Evolutionary conservation across 2,797 vertebrate species (phyloP).

Genomic region (Salmo trutta): DNA sequence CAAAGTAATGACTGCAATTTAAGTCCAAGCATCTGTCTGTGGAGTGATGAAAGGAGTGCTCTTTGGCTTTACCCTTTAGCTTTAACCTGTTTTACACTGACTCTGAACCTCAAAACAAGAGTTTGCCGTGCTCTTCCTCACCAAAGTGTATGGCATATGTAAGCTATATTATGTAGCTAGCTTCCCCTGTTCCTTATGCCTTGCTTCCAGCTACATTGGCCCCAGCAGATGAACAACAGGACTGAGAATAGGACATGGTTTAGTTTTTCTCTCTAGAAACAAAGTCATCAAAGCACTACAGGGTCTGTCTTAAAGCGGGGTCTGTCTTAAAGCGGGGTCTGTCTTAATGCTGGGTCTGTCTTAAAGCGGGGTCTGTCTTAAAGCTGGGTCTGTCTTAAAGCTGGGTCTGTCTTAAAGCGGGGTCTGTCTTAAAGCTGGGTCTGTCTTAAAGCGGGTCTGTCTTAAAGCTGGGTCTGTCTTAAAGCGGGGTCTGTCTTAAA

Average conservation of each 20-base stretch:
- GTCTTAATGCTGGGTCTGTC: background rate
- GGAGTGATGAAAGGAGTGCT: background rate
- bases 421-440: too few species aligned
- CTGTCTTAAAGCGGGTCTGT: too few species aligned
- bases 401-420: too few species aligned
- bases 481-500: background rate
- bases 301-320: background rate
- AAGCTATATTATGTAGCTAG: background rate
- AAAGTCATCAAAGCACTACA: conserved; percentile 20
- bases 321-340: background rate
- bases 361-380: too few species aligned
- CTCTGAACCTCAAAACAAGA: background rate
- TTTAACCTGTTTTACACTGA: background rate
- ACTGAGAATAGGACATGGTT: background rate
- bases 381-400: too few species aligned
- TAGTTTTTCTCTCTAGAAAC: background rate
- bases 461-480: background rate
- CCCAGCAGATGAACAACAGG: conserved; percentile 12
- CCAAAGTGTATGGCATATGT: background rate
- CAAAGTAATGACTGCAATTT: conserved; percentile 9
- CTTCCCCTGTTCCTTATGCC: background rate
- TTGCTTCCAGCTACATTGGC: background rate
- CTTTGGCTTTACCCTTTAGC: background rate
- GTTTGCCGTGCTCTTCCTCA: background rate
- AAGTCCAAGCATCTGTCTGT: conserved; percentile 9